These are phyloP conservation scores for Orycteropus afer DNA, from an alignment of 2,113 vertebrate species.

Conservation along the genomic window DNA sequence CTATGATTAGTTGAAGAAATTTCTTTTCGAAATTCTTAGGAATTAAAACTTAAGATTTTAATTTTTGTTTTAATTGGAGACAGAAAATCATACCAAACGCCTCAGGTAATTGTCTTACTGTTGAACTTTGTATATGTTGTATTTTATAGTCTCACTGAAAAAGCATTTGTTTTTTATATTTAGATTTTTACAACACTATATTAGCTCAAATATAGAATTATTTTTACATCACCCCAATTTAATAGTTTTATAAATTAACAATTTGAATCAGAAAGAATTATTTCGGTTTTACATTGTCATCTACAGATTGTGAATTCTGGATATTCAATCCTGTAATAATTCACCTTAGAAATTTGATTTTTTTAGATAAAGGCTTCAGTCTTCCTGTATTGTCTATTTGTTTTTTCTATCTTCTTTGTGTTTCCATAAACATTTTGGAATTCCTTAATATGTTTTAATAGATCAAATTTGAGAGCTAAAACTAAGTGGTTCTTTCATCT, in stretches of 20 bases:
- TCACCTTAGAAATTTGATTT: neutral
- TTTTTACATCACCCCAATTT: slow-evolving; percentile 23
- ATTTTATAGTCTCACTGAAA: slow-evolving; percentile 38
- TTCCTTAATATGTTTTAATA: slow-evolving; percentile 8
- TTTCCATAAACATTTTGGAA: slow-evolving; percentile 4
- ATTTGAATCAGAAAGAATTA: neutral
- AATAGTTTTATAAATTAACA: slow-evolving; percentile 45
- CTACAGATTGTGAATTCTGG: slow-evolving; percentile 39
- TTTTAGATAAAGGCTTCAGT: slow-evolving; percentile 27
- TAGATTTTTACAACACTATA: neutral
- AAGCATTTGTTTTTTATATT: slow-evolving; percentile 15
- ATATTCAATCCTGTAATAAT: neutral
- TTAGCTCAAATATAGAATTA: neutral
- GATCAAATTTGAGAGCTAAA: slow-evolving; percentile 18
- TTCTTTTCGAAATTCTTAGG: slow-evolving; percentile 37
- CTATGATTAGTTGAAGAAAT: slow-evolving; percentile 35
- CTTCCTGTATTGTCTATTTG: neutral
- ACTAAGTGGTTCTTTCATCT: slow-evolving; percentile 6
- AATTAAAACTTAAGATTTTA: slow-evolving; percentile 36
- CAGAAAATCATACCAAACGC: neutral
- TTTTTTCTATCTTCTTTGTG: neutral
- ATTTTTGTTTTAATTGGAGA: slow-evolving; percentile 37
- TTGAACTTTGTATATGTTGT: neutral
- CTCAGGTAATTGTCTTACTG: neutral
- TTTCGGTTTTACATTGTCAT: neutral